A percentile compares a stretch with the other conserved stretches of the same genome.
Conservation (phyloP, 1,140 invertebrate species). For the Myzus persicae region DNA sequence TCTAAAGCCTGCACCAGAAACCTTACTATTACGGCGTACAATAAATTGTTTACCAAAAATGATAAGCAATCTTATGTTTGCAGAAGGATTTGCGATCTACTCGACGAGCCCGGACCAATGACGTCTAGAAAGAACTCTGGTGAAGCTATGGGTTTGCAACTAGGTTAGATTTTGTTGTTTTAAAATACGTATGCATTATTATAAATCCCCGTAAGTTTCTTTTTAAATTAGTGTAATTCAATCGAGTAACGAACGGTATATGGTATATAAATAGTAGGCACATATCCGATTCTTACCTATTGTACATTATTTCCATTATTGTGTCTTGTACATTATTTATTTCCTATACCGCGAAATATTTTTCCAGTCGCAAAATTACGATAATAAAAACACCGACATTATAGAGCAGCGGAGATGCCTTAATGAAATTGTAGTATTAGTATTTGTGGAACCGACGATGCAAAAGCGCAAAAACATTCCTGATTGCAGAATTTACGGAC, state of each 20-base stretch:
- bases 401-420: background rate
- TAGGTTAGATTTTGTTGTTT: conserved; percentile 60
- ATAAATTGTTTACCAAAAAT: background rate
- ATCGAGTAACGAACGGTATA: background rate
- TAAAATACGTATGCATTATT: background rate
- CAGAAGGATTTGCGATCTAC: conserved; percentile 71
- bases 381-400: background rate
- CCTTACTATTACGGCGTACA: background rate
- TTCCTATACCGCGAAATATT: background rate
- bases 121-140: conserved; percentile 64
- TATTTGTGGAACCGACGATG: background rate
- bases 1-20: background rate
- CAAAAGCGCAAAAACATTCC: background rate
- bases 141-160: conserved; percentile 65
- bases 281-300: background rate
- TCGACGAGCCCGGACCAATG: conserved; percentile 69
- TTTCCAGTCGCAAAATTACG: background rate
- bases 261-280: background rate
- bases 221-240: background rate
- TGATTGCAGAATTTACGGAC: conserved; percentile 10
- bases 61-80: background rate
- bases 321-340: background rate
- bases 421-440: conserved; percentile 10
- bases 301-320: background rate
- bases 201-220: background rate